Evolutionary conservation across 2,113 vertebrate genomes (phyloP).

Genomic region (Ageneiosus marmoratus): DNA sequence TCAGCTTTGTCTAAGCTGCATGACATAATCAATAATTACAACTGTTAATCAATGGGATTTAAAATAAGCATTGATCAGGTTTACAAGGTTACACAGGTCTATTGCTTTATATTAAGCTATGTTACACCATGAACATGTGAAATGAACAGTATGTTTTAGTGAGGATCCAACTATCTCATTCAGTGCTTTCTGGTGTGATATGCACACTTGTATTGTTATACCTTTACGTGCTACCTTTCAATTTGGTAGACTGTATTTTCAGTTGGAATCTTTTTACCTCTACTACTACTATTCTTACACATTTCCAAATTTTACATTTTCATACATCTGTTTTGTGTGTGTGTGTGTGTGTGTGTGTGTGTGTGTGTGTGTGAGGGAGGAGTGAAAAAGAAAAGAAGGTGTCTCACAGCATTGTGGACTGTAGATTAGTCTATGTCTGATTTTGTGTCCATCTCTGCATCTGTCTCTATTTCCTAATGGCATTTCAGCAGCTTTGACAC

Average conservation of each 20-base stretch:
- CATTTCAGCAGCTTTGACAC: conserved; percentile 76
- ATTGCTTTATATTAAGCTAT: conserved; percentile 71
- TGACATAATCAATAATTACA: conserved; percentile 78
- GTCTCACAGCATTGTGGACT: not conserved
- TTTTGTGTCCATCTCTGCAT: conserved; percentile 73
- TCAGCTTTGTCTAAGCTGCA: conserved; percentile 69
- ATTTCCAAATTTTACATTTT: not conserved
- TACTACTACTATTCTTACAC: not conserved
- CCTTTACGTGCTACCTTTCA: not conserved
- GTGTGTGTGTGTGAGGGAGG: conserved; percentile 35
- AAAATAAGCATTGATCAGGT: conserved; percentile 76
- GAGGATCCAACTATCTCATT: not conserved
- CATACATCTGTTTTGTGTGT: not conserved
- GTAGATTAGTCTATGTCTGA: conserved; percentile 76
- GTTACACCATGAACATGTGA: conserved; percentile 62
- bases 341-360: not conserved
- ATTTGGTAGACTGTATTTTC: not conserved
- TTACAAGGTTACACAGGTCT: conserved; percentile 71
- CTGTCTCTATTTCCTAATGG: conserved; percentile 82
- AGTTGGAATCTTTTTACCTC: not conserved
- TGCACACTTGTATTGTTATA: not conserved
- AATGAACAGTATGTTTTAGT: conserved; percentile 42
- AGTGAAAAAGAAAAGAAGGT: not conserved
- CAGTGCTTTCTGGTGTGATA: not conserved
- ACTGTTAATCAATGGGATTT: conserved; percentile 82